These are phyloP conservation scores for Coleophora deauratella DNA, from an alignment of 2,888 invertebrate species.

Conservation along the genomic window DNA sequence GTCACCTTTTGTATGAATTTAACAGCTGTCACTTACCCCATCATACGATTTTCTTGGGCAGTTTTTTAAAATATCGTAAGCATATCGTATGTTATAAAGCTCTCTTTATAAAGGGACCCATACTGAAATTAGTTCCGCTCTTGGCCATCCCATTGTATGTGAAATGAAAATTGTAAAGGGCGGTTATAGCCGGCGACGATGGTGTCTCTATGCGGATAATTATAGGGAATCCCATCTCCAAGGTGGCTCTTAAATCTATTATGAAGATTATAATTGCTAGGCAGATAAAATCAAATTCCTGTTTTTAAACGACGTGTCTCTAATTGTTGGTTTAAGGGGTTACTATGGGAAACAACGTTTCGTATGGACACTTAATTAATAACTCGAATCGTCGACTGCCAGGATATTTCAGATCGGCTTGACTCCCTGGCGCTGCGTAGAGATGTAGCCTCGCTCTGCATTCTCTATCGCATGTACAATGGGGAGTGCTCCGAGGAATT, in stretches of 20 bases:
- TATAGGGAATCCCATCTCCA: not conserved
- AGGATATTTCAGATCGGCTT: too few relatives aligned
- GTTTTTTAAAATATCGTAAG: too few relatives aligned
- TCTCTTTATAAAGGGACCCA: slow-evolving; percentile 19
- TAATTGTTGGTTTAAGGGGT: not conserved
- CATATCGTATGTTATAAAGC: slow-evolving; percentile 25
- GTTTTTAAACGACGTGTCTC: not conserved
- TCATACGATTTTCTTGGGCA: too few relatives aligned
- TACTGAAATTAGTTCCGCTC: slow-evolving; percentile 40
- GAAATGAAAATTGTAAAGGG: slow-evolving; percentile 35
- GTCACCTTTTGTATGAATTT: too few relatives aligned
- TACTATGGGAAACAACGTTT: not conserved
- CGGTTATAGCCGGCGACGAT: slow-evolving; percentile 21
- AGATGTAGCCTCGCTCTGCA: too few relatives aligned
- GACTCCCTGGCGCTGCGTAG: too few relatives aligned
- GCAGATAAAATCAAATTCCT: too few relatives aligned
- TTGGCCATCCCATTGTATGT: slow-evolving; percentile 32
- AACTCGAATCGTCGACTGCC: too few relatives aligned
- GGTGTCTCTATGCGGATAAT: not conserved
- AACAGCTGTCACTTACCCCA: too few relatives aligned
- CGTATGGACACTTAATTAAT: too few relatives aligned
- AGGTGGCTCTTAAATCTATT: not conserved
- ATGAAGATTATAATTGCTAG: not conserved
- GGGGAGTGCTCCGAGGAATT: too few relatives aligned
- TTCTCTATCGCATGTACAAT: too few relatives aligned